A percentile compares a stretch with the other conserved stretches of the same genome.
Evolutionary conservation across 2,888 invertebrate species (phyloP).

Genomic region (Euzetes globulus): DNA sequence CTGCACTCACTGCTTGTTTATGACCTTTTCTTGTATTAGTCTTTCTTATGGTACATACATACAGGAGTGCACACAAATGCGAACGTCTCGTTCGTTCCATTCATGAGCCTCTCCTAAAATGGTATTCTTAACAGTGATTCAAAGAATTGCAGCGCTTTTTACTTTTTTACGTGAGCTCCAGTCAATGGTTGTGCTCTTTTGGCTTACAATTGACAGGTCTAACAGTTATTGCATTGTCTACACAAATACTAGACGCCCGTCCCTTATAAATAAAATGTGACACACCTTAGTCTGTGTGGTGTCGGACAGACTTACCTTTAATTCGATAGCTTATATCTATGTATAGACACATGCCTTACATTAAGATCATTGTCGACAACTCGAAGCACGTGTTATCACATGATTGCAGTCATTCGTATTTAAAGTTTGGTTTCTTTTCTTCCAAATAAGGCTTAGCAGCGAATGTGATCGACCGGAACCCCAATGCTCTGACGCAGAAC

Average conservation of each 20-base stretch:
- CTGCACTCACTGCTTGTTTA: background rate
- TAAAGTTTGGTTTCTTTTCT: background rate
- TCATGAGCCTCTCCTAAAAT: slow-evolving; percentile 5
- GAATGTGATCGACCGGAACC: background rate
- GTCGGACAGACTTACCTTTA: background rate
- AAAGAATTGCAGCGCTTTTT: slow-evolving; percentile 16
- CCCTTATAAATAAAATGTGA: slow-evolving; percentile 19
- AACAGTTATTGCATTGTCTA: slow-evolving; percentile 3
- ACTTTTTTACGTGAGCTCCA: background rate
- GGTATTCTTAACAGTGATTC: background rate
- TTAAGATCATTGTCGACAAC: background rate
- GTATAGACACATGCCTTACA: background rate
- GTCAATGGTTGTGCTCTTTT: slow-evolving; percentile 17
- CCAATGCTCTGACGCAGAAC: background rate
- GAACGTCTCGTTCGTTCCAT: slow-evolving; percentile 1
- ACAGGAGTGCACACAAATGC: background rate
- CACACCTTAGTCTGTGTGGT: slow-evolving; percentile 21
- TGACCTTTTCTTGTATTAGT: slow-evolving; percentile 6
- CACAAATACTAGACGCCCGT: slow-evolving; percentile 20
- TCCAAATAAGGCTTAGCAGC: background rate
- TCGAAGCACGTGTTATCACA: background rate
- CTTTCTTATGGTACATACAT: background rate
- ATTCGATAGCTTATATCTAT: background rate
- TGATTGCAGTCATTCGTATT: background rate
- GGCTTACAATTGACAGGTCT: slow-evolving; percentile 17